Evolutionary conservation across 2,113 vertebrate species (phyloP).

Genomic region (Colaptes auratus): DNA sequence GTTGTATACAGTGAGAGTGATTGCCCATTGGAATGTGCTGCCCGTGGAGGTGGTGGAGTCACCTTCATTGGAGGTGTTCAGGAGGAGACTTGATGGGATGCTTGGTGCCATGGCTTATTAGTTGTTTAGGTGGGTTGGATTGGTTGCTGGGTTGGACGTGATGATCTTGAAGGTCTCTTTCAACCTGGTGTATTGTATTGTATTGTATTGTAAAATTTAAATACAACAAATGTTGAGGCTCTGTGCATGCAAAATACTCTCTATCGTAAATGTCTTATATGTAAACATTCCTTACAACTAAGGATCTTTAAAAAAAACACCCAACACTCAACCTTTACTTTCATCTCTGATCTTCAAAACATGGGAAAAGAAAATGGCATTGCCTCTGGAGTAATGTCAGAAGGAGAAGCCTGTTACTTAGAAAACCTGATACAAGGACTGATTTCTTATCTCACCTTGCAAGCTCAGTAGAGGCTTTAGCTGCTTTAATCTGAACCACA

Average conservation of each 20-base stretch:
- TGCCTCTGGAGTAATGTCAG: slow-evolving; percentile 5
- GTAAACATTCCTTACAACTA: not conserved
- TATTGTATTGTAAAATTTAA: too few species aligned
- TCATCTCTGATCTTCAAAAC: not conserved
- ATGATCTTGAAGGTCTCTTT: too few species aligned
- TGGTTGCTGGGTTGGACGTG: too few species aligned
- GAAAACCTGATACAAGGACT: slow-evolving; percentile 31
- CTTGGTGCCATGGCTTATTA: too few species aligned
- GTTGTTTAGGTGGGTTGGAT: too few species aligned
- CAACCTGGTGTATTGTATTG: too few species aligned
- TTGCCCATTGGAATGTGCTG: too few species aligned
- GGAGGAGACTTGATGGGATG: too few species aligned
- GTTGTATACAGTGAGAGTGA: too few species aligned
- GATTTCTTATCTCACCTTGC: slow-evolving; percentile 47
- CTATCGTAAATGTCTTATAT: not conserved
- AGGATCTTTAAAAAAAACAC: not conserved
- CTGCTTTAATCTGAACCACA: slow-evolving; percentile 31
- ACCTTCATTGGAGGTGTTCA: too few species aligned
- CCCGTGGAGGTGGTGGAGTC: too few species aligned
- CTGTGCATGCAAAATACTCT: not conserved
- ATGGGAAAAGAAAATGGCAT: not conserved
- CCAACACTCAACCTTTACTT: not conserved
- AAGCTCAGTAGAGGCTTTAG: slow-evolving; percentile 9
- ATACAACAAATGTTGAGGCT: not conserved
- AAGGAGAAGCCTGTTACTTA: slow-evolving; percentile 8